Evolutionary conservation across 2,797 vertebrate genomes (phyloP).

Genomic region (Schizothorax lantsangensis): DNA sequence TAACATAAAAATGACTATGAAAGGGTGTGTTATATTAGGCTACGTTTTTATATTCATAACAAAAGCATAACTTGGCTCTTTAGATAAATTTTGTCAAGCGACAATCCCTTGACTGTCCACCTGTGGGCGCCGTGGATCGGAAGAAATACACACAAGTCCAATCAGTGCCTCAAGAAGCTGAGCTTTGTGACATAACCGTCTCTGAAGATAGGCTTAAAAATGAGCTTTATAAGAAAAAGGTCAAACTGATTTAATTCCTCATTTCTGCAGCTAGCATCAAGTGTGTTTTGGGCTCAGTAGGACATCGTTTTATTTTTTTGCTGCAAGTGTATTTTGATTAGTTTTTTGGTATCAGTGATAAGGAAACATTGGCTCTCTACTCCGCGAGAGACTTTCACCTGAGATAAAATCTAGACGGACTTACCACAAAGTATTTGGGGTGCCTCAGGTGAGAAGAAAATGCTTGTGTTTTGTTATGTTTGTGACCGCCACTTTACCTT

Average conservation of each 20-base stretch:
- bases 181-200: background rate
- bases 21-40: no score
- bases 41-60: no score
- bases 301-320: no score
- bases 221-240: slow-evolving; percentile 7
- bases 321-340: no score
- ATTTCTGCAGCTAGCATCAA: no score
- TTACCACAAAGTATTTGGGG: slow-evolving; percentile 38
- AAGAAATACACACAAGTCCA: background rate
- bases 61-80: no score
- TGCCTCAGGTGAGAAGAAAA: slow-evolving; percentile 20
- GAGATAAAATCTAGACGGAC: slow-evolving; percentile 12
- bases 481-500: background rate
- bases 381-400: background rate
- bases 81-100: no score
- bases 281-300: no score
- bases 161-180: slow-evolving; percentile 1
- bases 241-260: background rate
- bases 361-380: background rate
- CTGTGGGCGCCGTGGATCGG: background rate
- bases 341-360: background rate
- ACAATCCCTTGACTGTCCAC: background rate
- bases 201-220: slow-evolving; percentile 5
- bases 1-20: no score
- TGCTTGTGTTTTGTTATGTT: background rate